phyloP scores from a whole-genome alignment of 2,797 vertebrate genomes.

The Dallia pectoralis region DNA sequence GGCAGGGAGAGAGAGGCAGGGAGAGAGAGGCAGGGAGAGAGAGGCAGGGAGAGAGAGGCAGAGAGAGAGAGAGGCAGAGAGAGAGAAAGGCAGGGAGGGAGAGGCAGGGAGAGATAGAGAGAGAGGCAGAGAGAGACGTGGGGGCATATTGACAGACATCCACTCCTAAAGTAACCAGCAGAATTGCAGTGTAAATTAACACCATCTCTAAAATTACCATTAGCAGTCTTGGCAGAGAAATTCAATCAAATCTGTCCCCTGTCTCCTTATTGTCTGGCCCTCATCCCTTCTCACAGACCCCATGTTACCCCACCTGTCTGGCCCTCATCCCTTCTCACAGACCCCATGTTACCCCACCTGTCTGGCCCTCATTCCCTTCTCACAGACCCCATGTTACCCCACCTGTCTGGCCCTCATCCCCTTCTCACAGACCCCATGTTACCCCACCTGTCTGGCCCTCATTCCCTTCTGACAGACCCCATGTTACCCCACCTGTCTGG shows the following conservation, averaged over 20 bases:
- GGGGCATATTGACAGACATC: constrained; percentile 72
- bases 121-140: constrained; percentile 41
- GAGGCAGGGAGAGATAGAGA: constrained; percentile 12
- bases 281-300: neutral
- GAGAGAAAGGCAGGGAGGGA: constrained; percentile 17
- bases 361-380: neutral
- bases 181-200: constrained; percentile 76
- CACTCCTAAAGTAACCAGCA: constrained; percentile 74
- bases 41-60: neutral
- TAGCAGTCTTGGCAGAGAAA: constrained; percentile 49
- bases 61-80: constrained; percentile 17
- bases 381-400: no score
- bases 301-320: neutral
- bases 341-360: neutral
- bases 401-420: no score
- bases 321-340: neutral
- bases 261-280: neutral
- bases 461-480: no score
- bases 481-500: no score
- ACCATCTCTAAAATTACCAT: constrained; percentile 77
- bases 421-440: no score
- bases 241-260: constrained; percentile 52
- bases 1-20: constrained; percentile 11
- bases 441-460: no score
- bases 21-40: constrained; percentile 35